Evolutionary conservation across 2,888 invertebrate species (phyloP), one percentile per base, ranked within the genome.

Genomic region (Dendrolimus pini): DNA sequence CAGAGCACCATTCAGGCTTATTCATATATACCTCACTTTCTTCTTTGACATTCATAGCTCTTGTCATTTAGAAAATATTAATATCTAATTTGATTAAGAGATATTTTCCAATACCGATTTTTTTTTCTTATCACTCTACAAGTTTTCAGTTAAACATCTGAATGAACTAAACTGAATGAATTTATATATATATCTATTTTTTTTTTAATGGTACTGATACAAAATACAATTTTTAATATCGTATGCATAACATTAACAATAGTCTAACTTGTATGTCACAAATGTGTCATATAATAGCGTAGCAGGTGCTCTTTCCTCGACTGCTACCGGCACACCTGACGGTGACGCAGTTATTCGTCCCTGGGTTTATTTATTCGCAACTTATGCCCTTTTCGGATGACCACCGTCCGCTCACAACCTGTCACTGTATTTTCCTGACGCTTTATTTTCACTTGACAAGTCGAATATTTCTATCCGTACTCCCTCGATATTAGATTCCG

Each of bases 361-460:
- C 66, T 72, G 74, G 74, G 80, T 86, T 86, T 89, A 88, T 88
- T 88, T 89, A 88, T 89, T 85, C 83, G 83, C 80, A 83, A 80
- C 80, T 84, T 81, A 77, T 68, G 76, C 78, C 79, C 80, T 78
- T 75, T 82, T 77, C 77, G 78, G 75, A 85, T 82, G 86, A 86
- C 87, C 89, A 84, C 82, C 77, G 86, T 83, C 89, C 86, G 79
- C 82, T 89, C 85, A 77, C 82, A 83, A 81, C 80, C 85, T 87
- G 89, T 89, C 89, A 86, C 80, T 82, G 83, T 85, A 84, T 89
- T 84, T 85, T 74, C 73, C 83, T 80, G 84, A 82, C 83, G 88
- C 85, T 88, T 88, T 89, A 88, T 87, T 90, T 89, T 89, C 85
- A 85, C 83, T 86, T 88, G 89, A 88, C 89, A 89, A 85, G 83